Evolutionary conservation across 2,113 vertebrate species (phyloP), one percentile per base, ranked within the genome.

Genomic region (Boleophthalmus pectinirostris): DNA sequence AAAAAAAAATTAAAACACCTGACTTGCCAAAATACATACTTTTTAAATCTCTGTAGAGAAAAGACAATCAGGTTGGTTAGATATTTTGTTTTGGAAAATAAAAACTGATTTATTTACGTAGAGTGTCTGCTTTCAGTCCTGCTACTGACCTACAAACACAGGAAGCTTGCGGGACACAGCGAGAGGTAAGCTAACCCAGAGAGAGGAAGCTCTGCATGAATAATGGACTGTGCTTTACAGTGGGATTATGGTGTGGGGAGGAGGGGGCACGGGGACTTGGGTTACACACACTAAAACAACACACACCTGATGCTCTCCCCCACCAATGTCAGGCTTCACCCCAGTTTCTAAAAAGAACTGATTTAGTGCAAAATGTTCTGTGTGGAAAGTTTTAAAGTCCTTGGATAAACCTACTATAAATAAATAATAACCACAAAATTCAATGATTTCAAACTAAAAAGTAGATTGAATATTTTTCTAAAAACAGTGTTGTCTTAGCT

Each of bases 121-220:
- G 3, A 54, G 64, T 74, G 69, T 85, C 65, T 25, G 1, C 5
- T 79, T 73, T 66, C 79, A 29, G 20, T 43, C 38, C 53, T 33
- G 73, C 29, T 67, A 1, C 12, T 89, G 79, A 82, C 80, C 84
- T 73, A 82, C 78, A 84, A 78, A 78, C 53, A 74, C 73, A 88
- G 86, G 85, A 89, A 80, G 69, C 25, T 5, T 54, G 38, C 70
- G 47, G 74, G 73, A 73, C 68, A 33, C 69, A 65, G 75, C 65
- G 78, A 76, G 70, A 21, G 45, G 86, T 74, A 88, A 90, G 72
- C 72, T 68, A 83, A 89, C 43, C 70, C 83, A 69, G 54, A 29
- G 67, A 82, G 68, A 91, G 90, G 91, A 92, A 87, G 83, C 81
- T 58, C 25, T 88, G 69, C 89, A 92, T 88, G 88, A 90, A 70